Evolutionary conservation across 2,797 vertebrate genomes (phyloP), one percentile per base, ranked within the genome.

Genomic region (Salarias fasciatus): DNA sequence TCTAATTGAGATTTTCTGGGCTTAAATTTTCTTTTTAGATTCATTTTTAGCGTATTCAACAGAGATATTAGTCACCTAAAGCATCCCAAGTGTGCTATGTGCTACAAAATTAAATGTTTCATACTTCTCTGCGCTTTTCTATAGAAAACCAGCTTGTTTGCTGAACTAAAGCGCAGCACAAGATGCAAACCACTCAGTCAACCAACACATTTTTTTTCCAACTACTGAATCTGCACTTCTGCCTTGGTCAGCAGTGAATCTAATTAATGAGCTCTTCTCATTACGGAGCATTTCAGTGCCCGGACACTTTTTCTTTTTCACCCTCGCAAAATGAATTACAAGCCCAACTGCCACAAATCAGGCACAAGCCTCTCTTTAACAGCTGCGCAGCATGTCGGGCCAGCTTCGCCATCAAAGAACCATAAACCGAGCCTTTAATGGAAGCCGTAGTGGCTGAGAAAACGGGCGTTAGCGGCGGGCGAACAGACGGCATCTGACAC

Each of bases 401-500:
- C 79, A 68, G 68, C 79, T 77, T 66, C 29, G 2, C 72, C 71
- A 73, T 78, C 72, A 82, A 79, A 86, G 57, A 67, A 56, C 65
- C 72, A 77, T 89, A 83, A 84, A 53, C 46, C 11, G 1, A 35
- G 63, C 60, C 52, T 60, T 73, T 86, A 83, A 84, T 47, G 46
- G 67, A 79, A 30, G 59, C 59, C 30, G 2, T 0, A 37, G 80
- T 36, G 72, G 75, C 77, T 55, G 63, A 38, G 71, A 55, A 69
- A 78, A 60, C 18, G 67, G 58, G 60, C 67, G 63, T 67, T 69
- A 81, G 65, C 56, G 56, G 74, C 56, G 63, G 72, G 72, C 31
- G 65, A 87, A 84, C 83, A 88, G 84, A 85, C 73, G 73, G 79
- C 66, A 50, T 69, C 77, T 89, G 84, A 85, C 88, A 86, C 61